These are phyloP conservation scores for Eucriotettix oculatus DNA, from an alignment of 2,888 invertebrate genomes.

Conservation along the genomic window DNA sequence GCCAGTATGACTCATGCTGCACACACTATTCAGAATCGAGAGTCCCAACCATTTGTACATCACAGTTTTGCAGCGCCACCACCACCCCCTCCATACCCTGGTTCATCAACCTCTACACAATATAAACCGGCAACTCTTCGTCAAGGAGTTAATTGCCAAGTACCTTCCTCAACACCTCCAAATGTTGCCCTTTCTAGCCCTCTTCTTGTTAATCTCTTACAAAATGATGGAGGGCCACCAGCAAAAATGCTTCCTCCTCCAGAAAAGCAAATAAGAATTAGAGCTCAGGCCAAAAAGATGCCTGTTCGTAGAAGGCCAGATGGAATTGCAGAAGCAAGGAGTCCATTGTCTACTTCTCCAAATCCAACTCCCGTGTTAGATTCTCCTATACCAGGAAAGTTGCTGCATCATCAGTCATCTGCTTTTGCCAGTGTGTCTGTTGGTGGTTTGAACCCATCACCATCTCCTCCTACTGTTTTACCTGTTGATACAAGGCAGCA, in stretches of 20 bases:
- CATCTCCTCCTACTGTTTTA: neutral
- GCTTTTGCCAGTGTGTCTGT: slow-evolving; percentile 1
- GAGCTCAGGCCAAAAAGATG: slow-evolving; percentile 23
- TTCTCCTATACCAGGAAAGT: slow-evolving; percentile 2
- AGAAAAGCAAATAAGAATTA: slow-evolving; percentile 4
- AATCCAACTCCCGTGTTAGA: neutral
- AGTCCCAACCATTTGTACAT: slow-evolving; percentile 17
- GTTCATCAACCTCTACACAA: slow-evolving; percentile 17
- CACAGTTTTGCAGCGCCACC: slow-evolving; percentile 9
- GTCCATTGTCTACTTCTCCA: neutral
- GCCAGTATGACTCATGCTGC: slow-evolving; percentile 80
- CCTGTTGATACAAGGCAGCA: neutral
- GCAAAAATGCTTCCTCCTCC: slow-evolving; percentile 11
- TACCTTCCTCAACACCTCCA: neutral
- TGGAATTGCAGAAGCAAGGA: slow-evolving; percentile 1
- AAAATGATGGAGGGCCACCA: slow-evolving; percentile 47
- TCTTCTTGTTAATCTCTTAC: slow-evolving; percentile 75
- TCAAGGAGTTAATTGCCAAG: slow-evolving; percentile 17
- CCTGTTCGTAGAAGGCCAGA: slow-evolving; percentile 11
- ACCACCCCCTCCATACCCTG: slow-evolving; percentile 29
- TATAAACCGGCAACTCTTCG: slow-evolving; percentile 21
- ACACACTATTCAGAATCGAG: slow-evolving; percentile 66
- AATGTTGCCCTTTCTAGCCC: slow-evolving; percentile 72
- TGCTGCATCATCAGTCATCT: slow-evolving; percentile 1
- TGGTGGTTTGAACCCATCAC: neutral